Evolutionary conservation across 1,140 invertebrate species (phyloP).

Genomic region (Drosophila baimaii): DNA sequence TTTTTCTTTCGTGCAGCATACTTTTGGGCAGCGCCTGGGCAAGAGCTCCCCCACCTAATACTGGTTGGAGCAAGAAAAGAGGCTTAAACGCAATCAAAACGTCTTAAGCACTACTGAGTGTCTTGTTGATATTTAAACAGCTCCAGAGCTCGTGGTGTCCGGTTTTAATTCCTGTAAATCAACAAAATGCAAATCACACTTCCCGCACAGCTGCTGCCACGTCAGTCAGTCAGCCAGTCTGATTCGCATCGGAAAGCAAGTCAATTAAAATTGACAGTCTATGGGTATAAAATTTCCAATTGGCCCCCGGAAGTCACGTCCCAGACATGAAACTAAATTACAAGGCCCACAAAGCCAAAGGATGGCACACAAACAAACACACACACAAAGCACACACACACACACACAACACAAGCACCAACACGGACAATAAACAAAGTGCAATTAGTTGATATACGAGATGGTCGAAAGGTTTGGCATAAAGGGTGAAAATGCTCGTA

Average conservation of each 20-base stretch:
- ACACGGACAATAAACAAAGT: constrained; percentile 46
- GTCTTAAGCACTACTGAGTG: constrained; percentile 7
- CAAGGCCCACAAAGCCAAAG: constrained; percentile 30
- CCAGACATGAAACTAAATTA: constrained; percentile 44
- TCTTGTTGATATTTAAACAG: constrained; percentile 33
- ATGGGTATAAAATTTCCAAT: constrained; percentile 40
- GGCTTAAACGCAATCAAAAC: constrained; percentile 24
- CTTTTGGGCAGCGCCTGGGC: constrained; percentile 39
- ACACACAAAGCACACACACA: too few relatives aligned
- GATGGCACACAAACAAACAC: background rate
- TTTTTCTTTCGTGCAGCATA: constrained; percentile 33
- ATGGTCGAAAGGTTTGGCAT: constrained; percentile 16
- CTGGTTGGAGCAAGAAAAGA: constrained; percentile 24
- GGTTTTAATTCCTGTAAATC: constrained; percentile 35
- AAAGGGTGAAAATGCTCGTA: constrained; percentile 12
- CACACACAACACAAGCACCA: background rate
- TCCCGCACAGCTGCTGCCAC: constrained; percentile 18
- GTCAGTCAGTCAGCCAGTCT: background rate
- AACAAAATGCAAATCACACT: constrained; percentile 38
- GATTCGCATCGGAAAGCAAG: constrained; percentile 27
- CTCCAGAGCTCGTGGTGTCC: background rate
- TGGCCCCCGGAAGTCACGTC: constrained; percentile 22
- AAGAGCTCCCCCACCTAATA: background rate
- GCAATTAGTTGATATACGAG: constrained; percentile 63
- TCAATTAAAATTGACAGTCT: constrained; percentile 61